These are phyloP conservation scores for Paradoxurus hermaphroditus DNA, from an alignment of 2,113 vertebrate species.

Conservation along the genomic window DNA sequence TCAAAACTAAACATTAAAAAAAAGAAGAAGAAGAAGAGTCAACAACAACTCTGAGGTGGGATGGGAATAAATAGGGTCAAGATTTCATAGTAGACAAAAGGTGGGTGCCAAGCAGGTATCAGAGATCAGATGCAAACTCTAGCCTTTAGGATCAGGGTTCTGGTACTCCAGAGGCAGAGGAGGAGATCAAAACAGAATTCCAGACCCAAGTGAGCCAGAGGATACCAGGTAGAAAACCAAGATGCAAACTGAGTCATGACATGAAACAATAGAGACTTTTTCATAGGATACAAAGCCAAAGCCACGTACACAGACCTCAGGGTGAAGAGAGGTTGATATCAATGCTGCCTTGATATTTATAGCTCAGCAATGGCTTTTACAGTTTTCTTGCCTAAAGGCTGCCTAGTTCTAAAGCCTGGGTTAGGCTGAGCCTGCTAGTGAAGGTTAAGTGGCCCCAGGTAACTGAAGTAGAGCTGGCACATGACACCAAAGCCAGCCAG, in stretches of 20 bases:
- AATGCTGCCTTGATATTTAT: too few species aligned
- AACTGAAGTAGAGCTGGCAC: neutral
- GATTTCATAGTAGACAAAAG: neutral
- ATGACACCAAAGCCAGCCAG: neutral
- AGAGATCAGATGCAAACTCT: neutral
- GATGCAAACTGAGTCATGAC: neutral
- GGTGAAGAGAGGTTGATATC: neutral
- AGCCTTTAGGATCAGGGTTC: neutral
- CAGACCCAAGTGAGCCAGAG: neutral
- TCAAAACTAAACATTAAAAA: too few species aligned
- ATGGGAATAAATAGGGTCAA: neutral
- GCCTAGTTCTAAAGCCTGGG: neutral
- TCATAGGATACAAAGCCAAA: neutral
- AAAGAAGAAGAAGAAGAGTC: too few species aligned
- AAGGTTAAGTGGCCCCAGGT: too few species aligned
- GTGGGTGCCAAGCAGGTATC: neutral
- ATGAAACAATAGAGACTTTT: neutral
- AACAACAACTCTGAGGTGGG: too few species aligned
- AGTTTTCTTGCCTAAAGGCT: neutral
- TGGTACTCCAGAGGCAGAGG: neutral
- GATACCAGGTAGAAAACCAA: neutral
- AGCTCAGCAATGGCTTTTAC: neutral
- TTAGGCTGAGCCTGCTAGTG: neutral
- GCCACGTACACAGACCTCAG: neutral
- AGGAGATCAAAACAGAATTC: neutral